phyloP scores from a whole-genome alignment of 2,113 vertebrate species.

The human region GRCh38 chr4:157431001-157431500 shows the following conservation, averaged over 20 bases:
- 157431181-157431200: background rate
- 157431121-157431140: background rate
- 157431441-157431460: too few species aligned
- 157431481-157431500: too few species aligned
- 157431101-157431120: background rate
- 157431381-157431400: too few species aligned
- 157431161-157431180: background rate
- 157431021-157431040: background rate
- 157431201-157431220: background rate
- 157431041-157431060: background rate
- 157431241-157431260: background rate
- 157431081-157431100: background rate
- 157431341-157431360: too few species aligned
- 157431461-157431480: too few species aligned
- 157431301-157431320: background rate
- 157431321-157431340: background rate
- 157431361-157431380: too few species aligned
- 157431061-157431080: background rate
- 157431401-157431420: too few species aligned
- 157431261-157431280: background rate
- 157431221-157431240: background rate
- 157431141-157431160: background rate
- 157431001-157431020: background rate
- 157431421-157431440: too few species aligned
- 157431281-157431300: background rate